Percentiles rank a stretch among this genome's conserved stretches.
Conservation (phyloP, 2,113 vertebrate genomes). For the Ictidomys tridecemlineatus region DNA sequence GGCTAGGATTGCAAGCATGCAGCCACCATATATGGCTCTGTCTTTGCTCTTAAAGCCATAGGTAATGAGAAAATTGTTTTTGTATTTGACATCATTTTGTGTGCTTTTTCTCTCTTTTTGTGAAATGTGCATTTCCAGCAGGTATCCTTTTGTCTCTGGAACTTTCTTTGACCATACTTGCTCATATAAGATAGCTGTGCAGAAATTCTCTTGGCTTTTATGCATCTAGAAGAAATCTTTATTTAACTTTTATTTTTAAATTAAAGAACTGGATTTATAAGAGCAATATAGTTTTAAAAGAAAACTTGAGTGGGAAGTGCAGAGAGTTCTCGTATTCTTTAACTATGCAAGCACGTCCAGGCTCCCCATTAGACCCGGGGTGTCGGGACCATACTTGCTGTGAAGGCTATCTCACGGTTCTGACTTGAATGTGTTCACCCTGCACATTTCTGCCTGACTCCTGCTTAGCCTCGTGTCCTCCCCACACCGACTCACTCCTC, state of each 20-base stretch:
- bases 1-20: too few species aligned
- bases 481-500: accelerated
- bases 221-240: background rate
- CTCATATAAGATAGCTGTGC: background rate
- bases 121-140: background rate
- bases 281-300: background rate
- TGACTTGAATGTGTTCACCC: accelerated
- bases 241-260: background rate
- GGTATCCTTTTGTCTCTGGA: background rate
- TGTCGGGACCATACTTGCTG: accelerated
- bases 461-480: background rate
- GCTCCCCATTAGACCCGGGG: background rate
- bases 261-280: background rate
- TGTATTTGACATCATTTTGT: background rate
- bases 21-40: too few species aligned
- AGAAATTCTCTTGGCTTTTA: background rate
- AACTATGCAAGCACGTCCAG: background rate
- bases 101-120: background rate
- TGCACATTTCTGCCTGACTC: accelerated
- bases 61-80: background rate
- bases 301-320: background rate
- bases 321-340: background rate
- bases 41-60: background rate
- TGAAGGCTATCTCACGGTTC: background rate
- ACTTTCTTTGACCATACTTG: background rate